phyloP scores from a whole-genome alignment of 2,888 invertebrate genomes.

The Caenorhabditis uteleia region DNA sequence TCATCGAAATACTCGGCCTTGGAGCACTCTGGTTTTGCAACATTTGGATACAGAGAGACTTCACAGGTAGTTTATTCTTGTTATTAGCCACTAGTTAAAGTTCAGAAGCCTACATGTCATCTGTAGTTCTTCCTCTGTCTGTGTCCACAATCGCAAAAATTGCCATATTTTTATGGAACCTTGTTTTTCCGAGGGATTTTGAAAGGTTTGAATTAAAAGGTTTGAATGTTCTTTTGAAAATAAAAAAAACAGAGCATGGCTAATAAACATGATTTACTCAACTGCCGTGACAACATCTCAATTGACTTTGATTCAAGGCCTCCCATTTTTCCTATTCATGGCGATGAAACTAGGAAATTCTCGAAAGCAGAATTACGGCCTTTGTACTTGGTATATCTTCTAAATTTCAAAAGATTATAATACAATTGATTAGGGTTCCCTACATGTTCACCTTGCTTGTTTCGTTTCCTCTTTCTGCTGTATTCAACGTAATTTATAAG shows the following conservation, averaged over 20 bases:
- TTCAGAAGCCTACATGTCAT: constrained; percentile 32
- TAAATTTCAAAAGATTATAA: background rate
- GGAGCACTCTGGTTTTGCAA: constrained; percentile 43
- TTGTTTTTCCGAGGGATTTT: constrained; percentile 20
- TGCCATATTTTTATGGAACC: constrained; percentile 25
- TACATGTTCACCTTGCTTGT: constrained; percentile 22
- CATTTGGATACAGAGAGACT: constrained; percentile 37
- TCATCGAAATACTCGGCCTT: constrained; percentile 28
- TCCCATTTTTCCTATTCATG: constrained; percentile 41
- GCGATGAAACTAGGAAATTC: constrained; percentile 34
- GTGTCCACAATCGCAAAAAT: constrained; percentile 34
- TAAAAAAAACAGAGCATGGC: constrained; percentile 12
- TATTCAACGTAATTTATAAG: constrained; percentile 33
- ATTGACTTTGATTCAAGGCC: constrained; percentile 26
- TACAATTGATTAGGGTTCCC: constrained; percentile 21
- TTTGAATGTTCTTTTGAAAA: no score
- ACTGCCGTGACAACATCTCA: constrained; percentile 29
- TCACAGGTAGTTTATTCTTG: constrained; percentile 6
- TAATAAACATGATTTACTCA: constrained; percentile 29
- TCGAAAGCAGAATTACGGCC: constrained; percentile 32
- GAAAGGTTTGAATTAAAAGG: constrained; percentile 10
- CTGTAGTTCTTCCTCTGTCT: constrained; percentile 23
- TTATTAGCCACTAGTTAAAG: background rate
- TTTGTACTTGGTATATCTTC: constrained; percentile 33
- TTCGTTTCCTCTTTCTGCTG: constrained; percentile 24